Evolutionary conservation across 2,888 invertebrate genomes (phyloP).

Genomic region (Sphaerophoria rueppellii): DNA sequence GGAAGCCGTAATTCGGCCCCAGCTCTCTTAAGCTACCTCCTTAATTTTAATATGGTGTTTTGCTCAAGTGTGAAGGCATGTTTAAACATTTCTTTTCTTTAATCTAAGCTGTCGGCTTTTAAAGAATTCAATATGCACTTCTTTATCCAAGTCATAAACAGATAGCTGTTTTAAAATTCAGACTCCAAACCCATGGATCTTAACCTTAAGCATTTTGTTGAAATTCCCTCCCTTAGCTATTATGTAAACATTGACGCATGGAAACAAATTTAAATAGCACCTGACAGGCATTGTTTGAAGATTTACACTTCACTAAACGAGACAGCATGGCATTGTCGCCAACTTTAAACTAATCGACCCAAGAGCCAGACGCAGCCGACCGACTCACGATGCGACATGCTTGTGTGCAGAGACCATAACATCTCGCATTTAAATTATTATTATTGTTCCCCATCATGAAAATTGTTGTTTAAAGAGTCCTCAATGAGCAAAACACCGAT

Average conservation of each 20-base stretch:
- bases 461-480: slow-evolving; percentile 44
- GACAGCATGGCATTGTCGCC: background rate
- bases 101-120: no score
- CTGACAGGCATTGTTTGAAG: slow-evolving; percentile 59
- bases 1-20: no score
- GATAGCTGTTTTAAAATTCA: no score
- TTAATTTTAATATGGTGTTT: no score
- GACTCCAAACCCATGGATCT: no score
- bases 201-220: no score
- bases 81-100: no score
- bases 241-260: slow-evolving; percentile 66
- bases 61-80: no score
- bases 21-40: no score
- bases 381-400: background rate
- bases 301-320: slow-evolving; percentile 62
- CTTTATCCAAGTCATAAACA: no score
- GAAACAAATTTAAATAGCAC: slow-evolving; percentile 62
- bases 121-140: no score
- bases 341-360: background rate
- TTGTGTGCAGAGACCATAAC: slow-evolving; percentile 1
- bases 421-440: slow-evolving; percentile 13
- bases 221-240: background rate
- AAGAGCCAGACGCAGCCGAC: background rate
- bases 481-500: slow-evolving; percentile 32
- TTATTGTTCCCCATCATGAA: slow-evolving; percentile 7